Percentiles rank a stretch among this genome's conserved stretches.
These are phyloP conservation scores for Anniella stebbinsi DNA, from an alignment of 2,797 vertebrate species.

Conservation along the genomic window DNA sequence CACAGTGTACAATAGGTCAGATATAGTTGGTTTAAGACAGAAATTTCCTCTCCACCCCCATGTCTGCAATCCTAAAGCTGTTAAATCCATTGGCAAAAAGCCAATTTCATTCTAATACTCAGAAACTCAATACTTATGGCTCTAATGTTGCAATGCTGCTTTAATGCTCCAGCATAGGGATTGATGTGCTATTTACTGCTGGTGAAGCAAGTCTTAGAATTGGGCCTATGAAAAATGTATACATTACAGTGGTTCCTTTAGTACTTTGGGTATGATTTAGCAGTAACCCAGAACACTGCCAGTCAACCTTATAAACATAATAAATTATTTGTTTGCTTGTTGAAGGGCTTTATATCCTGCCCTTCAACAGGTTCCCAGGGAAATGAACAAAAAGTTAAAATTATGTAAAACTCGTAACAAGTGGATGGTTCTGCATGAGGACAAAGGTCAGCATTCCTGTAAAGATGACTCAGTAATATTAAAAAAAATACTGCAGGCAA, in stretches of 20 bases:
- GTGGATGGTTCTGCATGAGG: not conserved
- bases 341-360: not conserved
- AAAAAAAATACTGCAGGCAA: not conserved
- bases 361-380: not conserved
- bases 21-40: not conserved
- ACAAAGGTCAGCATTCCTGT: not conserved
- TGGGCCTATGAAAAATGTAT: not conserved
- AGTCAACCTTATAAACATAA: not conserved
- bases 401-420: not conserved
- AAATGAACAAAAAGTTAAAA: not conserved
- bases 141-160: not conserved
- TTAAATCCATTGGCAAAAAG: not conserved
- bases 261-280: conserved; percentile 9
- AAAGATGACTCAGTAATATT: conserved; percentile 42
- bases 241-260: not conserved
- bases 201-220: not conserved
- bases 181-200: not conserved
- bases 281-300: conserved; percentile 31
- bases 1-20: conserved; percentile 27
- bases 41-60: conserved; percentile 1
- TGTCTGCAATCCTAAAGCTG: not conserved
- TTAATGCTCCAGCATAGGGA: not conserved
- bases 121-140: not conserved
- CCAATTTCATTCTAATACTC: not conserved
- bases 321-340: not conserved